These are phyloP conservation scores for Parelbella ahira DNA, from an alignment of 2,888 invertebrate species.

Conservation along the genomic window DNA sequence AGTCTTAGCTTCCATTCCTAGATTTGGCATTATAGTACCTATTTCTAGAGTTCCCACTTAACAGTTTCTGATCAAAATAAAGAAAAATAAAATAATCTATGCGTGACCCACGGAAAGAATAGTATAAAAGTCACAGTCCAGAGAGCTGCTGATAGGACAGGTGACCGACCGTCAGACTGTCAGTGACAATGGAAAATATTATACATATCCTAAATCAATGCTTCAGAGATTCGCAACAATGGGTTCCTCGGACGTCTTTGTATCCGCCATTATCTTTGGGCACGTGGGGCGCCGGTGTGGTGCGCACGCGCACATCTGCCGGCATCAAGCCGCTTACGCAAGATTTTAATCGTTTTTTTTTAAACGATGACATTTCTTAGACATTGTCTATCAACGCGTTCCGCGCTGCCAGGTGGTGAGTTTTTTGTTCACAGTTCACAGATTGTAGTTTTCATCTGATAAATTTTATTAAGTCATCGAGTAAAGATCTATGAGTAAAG, in stretches of 20 bases:
- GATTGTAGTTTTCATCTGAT: slow-evolving; percentile 26
- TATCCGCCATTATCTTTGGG: slow-evolving; percentile 59
- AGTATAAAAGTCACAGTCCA: no score
- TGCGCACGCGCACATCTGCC: slow-evolving; percentile 77
- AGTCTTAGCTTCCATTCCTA: no score
- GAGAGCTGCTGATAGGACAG: no score
- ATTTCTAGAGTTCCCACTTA: no score
- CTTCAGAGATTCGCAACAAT: slow-evolving; percentile 52
- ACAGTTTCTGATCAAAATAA: no score
- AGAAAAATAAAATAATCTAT: no score
- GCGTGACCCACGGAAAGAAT: no score
- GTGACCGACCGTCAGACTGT: neutral
- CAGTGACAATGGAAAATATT: slow-evolving; percentile 14
- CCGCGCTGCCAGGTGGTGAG: slow-evolving; percentile 55
- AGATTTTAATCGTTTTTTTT: slow-evolving; percentile 69
- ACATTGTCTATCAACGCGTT: slow-evolving; percentile 59
- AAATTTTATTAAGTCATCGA: slow-evolving; percentile 29
- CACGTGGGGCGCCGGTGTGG: slow-evolving; percentile 79
- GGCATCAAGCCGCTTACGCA: slow-evolving; percentile 64
- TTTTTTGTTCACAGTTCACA: slow-evolving; percentile 22
- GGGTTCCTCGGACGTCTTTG: slow-evolving; percentile 55
- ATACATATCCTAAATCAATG: slow-evolving; percentile 64
- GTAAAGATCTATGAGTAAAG: slow-evolving; percentile 18
- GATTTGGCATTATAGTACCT: no score
- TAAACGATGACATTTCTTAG: slow-evolving; percentile 67